phyloP scores from a whole-genome alignment of 2,888 invertebrate species.

The Andrena minutula region DNA sequence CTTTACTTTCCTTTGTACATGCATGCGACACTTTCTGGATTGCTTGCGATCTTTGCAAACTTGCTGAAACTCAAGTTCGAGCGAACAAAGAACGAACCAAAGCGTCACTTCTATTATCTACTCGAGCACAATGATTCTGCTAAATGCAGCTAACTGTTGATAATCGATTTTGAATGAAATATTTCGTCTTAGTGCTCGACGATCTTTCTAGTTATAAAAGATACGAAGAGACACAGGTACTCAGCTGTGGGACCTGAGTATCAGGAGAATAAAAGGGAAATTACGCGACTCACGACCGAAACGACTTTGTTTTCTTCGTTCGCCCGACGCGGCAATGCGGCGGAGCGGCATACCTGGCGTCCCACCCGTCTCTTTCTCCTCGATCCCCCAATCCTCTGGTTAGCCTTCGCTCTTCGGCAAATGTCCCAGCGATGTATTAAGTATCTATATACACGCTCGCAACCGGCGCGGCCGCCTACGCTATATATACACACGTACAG shows the following conservation, averaged over 20 bases:
- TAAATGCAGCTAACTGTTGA: background rate
- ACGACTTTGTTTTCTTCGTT: conserved; percentile 53
- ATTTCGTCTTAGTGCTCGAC: background rate
- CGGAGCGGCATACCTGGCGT: conserved; percentile 24
- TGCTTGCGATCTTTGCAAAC: too few relatives aligned
- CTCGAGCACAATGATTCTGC: background rate
- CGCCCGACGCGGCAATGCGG: conserved; percentile 14
- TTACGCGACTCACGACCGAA: conserved; percentile 32
- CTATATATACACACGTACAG: too few relatives aligned
- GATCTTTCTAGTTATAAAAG: too few relatives aligned
- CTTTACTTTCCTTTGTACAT: background rate
- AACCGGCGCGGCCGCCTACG: background rate
- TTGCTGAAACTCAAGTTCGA: background rate
- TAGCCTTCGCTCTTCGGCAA: conserved; percentile 45
- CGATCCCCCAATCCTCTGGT: background rate
- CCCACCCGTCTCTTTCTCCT: conserved; percentile 14
- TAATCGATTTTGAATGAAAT: background rate
- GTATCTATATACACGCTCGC: background rate
- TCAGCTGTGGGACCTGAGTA: too few relatives aligned
- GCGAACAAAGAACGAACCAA: background rate
- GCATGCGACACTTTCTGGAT: background rate
- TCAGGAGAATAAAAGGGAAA: conserved; percentile 3
- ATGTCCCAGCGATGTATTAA: conserved; percentile 3
- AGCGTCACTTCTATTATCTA: too few relatives aligned
- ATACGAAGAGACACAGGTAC: too few relatives aligned